A percentile compares a stretch with the other conserved stretches of the same genome.
Conservation (phyloP, 2,113 vertebrate species). For the Saguinus imperator region DNA sequence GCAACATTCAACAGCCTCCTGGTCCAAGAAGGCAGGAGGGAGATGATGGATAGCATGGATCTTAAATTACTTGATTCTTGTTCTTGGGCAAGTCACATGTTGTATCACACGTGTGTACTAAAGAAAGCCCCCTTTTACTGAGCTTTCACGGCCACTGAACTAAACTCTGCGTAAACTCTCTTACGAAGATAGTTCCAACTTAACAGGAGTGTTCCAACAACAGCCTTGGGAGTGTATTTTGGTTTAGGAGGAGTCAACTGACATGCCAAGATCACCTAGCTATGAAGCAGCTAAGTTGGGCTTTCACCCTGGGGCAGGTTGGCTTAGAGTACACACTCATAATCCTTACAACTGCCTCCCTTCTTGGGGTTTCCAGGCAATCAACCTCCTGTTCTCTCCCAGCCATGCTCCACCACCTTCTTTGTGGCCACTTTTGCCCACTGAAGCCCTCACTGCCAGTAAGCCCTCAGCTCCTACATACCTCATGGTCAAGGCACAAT, state of each 20-base stretch:
- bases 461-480: not conserved
- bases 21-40: not conserved
- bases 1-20: conserved; percentile 1
- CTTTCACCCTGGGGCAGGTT: not conserved
- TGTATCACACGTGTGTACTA: not conserved
- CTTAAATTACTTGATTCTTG: not conserved
- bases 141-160: not conserved
- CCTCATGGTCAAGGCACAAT: not conserved
- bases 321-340: not conserved
- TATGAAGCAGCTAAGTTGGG: not conserved
- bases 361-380: not conserved
- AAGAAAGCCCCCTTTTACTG: not conserved
- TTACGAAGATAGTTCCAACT: not conserved
- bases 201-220: not conserved
- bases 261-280: not conserved
- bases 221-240: not conserved
- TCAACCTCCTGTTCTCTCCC: not conserved
- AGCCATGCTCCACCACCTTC: not conserved
- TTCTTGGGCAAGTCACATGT: not conserved
- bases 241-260: not conserved
- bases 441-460: not conserved
- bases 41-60: not conserved
- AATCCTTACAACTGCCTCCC: not conserved
- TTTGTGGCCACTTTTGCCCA: not conserved
- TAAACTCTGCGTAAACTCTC: not conserved